phyloP scores from a whole-genome alignment of 2,797 vertebrate genomes.

The Etheostoma nigrum region DNA sequence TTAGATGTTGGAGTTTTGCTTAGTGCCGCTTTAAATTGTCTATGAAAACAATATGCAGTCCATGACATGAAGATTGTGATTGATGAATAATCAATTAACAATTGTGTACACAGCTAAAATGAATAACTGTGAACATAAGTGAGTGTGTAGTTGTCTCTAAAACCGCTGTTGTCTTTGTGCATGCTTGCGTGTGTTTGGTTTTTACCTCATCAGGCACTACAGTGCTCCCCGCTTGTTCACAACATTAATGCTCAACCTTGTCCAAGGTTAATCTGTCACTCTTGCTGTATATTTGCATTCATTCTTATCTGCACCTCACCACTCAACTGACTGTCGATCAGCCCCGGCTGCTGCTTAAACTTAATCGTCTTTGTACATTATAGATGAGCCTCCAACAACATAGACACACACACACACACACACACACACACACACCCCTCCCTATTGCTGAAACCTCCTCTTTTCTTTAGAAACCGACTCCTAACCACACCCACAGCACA shows the following conservation, averaged over 20 bases:
- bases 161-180: constrained; percentile 22
- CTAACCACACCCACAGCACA: constrained; percentile 42
- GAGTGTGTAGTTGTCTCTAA: not conserved
- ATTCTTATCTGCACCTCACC: constrained; percentile 85
- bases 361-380: constrained; percentile 86
- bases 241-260: constrained; percentile 82
- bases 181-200: constrained; percentile 5
- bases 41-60: constrained; percentile 6
- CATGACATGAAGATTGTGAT: constrained; percentile 13
- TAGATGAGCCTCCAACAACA: constrained; percentile 79
- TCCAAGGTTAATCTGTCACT: constrained; percentile 89
- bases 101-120: constrained; percentile 1
- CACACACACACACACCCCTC: constrained; percentile 26
- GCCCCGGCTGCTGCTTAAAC: constrained; percentile 74
- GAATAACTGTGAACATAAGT: constrained; percentile 10
- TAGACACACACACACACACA: constrained; percentile 29
- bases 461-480: constrained; percentile 36
- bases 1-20: not conserved
- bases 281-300: constrained; percentile 87
- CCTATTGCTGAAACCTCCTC: constrained; percentile 6
- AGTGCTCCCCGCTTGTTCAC: constrained; percentile 62
- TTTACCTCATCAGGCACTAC: constrained; percentile 53
- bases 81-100: constrained; percentile 52
- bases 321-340: constrained; percentile 81
- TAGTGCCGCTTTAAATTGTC: constrained; percentile 21